Conservation (phyloP, 2,888 invertebrate genomes). For the Spicauda simplicius region DNA sequence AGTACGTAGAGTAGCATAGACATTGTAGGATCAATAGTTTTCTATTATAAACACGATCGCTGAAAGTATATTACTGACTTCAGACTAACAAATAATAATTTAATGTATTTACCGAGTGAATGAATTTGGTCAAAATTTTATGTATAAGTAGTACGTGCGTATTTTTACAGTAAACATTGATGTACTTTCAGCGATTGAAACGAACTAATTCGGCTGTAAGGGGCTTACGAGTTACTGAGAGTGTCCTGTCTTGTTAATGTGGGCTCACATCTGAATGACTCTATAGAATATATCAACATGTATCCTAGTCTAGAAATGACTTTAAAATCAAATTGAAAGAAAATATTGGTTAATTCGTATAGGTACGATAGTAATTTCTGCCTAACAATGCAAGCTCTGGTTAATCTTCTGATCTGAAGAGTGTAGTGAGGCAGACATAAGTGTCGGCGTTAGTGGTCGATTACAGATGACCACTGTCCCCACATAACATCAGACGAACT, state of each 20-base stretch:
- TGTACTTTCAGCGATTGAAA: not conserved
- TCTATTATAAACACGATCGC: not conserved
- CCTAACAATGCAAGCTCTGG: no score
- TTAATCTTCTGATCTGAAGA: no score
- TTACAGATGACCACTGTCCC: no score
- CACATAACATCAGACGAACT: no score
- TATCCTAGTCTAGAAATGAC: no score
- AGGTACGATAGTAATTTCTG: no score
- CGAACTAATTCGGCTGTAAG: slow-evolving; percentile 42
- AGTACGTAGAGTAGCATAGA: slow-evolving; percentile 3
- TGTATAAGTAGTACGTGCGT: not conserved
- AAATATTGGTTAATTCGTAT: no score
- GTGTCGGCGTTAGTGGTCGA: no score
- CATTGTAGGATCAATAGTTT: slow-evolving; percentile 4
- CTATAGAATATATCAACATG: not conserved
- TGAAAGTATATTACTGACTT: not conserved
- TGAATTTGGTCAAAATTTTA: not conserved
- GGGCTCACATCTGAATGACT: not conserved
- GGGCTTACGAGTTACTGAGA: slow-evolving; percentile 37
- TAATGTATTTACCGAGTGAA: not conserved
- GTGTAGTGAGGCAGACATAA: no score
- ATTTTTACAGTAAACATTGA: not conserved
- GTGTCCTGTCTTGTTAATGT: not conserved
- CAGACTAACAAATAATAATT: not conserved
- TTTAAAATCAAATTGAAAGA: no score